Base-by-base conservation (phyloP, 2,113 vertebrate genomes). In the Scomber colias region DNA sequence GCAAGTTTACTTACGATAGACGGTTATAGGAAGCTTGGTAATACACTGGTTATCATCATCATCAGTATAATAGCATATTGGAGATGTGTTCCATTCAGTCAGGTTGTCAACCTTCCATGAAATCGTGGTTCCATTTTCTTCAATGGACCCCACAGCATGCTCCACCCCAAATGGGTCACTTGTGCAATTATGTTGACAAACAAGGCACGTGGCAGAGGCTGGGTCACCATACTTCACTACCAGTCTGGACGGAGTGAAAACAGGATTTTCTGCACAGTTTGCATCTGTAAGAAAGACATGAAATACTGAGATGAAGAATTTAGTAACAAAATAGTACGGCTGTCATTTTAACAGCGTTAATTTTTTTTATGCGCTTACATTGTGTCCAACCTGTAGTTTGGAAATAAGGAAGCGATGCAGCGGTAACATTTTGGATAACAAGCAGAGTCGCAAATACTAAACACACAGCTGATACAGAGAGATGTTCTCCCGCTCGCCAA, bases 171-270 rank as follows among this genome's bases (percentile, higher is more conserved):
- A 27, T 27, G 2, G 1, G 24, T 27, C 24, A 27, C 24, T 27
- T 27, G 24, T 27, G 24, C 24, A 27, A 27, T 27, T 27, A 27
- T 27, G 24, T 3, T 27, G 24, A 27, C 24, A 27, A 27, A 53
- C 81, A 84, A 0, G 66, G n/a, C 1, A 44, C n/a, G 67, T 89
- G 24, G 45, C 88, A 5, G n/a, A 59, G 63, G 63, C 2, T 11
- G 77, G 12, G 30, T 79, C 85, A 3, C 76, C 84, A 0, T 69
- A 35, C 65, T 50, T 82, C 78, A 90, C 89, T 3, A 90, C 78
- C 77, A 93, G 64, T 0, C 10, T 57, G 71, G 84, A 8, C 11
- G 87, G 84, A 44, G 16, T 77, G 0, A 93, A 85, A 0, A 11
- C 64, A 3, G 89, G 82, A 0, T 12, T 0, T 0, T 84, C 67